Base-by-base conservation (phyloP, 1,140 invertebrate species). In the Hylaeus volcanicus region DNA sequence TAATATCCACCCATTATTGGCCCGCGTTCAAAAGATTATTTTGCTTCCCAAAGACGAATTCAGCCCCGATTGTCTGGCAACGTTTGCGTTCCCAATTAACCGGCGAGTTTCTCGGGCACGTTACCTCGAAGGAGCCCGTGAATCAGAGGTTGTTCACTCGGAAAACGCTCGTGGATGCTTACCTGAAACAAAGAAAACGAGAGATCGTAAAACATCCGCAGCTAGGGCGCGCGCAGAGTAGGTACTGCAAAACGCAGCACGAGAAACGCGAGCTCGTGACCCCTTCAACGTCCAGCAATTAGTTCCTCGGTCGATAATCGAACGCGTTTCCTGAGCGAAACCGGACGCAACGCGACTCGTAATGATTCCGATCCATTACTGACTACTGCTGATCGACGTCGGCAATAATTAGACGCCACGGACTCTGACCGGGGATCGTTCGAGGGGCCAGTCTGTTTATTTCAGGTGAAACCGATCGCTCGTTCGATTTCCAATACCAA, bases 111-210 rank as follows among this genome's bases (percentile, higher is more conserved):
- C 14, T 41, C 26, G 8, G 45, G 45, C 14, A 51, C 45, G 37
- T 71, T 77, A 77, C 68, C 68, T 51, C 8, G 45, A 11, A 3
- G 12, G 0, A 1, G 5, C 26, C 45, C 6, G 6, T 26, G 56
- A 77, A 41, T 45, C 45, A 48, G 63, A 26, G 11, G 6, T 4
- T 26, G 41, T 43, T 26, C 51, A 5, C 9, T 1, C 14, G 37
- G 43, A 41, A 51, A 1, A 39, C 3, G 39, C 1, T 12, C 15
- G 1, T 6, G 9, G 61, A 65, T 69, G 79, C 79, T 81, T 81
- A 81, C 79, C 79, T 81, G 73, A n/a, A 81, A 81, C 79, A 81
- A n/a, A 69, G 12, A 55, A 55, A 68, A 55, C 5, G 3, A 68
- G 3, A 12, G 2, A n/a, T 45, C 26, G 26, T 79, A 14, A 65